Conservation (phyloP, 2,888 invertebrate species). For the Nipponacmea schrenckii region DNA sequence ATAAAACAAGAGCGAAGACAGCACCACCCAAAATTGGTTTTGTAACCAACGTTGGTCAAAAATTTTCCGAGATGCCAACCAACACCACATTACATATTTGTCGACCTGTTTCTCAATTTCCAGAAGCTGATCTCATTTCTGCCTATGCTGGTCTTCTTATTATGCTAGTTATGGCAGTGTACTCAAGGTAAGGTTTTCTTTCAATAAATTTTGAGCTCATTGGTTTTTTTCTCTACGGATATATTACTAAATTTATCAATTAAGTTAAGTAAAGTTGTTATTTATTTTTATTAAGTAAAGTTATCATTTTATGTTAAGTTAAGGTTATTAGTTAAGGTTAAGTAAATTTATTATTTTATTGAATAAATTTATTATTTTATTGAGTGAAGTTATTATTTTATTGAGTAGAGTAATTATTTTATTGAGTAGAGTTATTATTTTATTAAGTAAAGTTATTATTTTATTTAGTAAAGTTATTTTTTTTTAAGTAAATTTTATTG, state of each 20-base stretch:
- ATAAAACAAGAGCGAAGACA: neutral
- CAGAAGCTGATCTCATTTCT: slow-evolving; percentile 62
- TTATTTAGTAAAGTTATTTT: neutral
- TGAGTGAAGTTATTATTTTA: no score
- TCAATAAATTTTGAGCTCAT: neutral
- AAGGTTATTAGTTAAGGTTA: no score
- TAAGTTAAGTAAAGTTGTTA: no score
- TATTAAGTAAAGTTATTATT: no score
- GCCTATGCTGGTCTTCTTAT: slow-evolving; percentile 68
- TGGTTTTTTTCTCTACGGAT: neutral
- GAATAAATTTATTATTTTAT: no score
- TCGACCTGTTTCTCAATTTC: slow-evolving; percentile 51
- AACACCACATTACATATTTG: slow-evolving; percentile 37
- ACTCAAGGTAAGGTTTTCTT: slow-evolving; percentile 53
- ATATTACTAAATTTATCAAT: no score
- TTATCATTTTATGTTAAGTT: no score
- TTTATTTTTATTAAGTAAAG: no score
- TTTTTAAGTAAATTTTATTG: no score
- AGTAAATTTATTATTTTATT: no score
- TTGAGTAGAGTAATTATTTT: no score
- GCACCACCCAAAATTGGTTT: neutral
- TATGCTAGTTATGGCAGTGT: slow-evolving; percentile 67
- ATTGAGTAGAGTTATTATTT: no score
- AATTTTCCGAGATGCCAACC: neutral
- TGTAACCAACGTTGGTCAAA: slow-evolving; percentile 1